Percentiles rank a stretch among this genome's conserved stretches.
Evolutionary conservation across 2,113 vertebrate species (phyloP).

Genomic region (Benitochromis conjunctus): DNA sequence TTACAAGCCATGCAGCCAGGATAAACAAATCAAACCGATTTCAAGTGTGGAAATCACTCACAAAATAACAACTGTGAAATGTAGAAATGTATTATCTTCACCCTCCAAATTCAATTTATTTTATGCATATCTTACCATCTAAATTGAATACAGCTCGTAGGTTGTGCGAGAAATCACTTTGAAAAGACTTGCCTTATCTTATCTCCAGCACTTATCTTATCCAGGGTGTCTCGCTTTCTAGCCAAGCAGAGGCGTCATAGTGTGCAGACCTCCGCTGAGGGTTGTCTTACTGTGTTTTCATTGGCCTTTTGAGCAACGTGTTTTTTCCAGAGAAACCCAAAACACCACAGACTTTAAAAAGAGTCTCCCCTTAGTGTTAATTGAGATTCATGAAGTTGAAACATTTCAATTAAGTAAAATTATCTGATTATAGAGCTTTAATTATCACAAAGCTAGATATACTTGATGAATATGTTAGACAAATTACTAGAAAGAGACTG

Average conservation of each 20-base stretch:
- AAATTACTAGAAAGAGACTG: slow-evolving; percentile 56
- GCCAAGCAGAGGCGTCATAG: slow-evolving; percentile 45
- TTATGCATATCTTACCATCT: slow-evolving; percentile 74
- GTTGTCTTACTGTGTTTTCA: slow-evolving; percentile 24
- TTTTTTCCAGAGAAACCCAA: slow-evolving; percentile 1
- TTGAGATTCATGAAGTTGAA: slow-evolving; percentile 63
- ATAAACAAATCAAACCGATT: slow-evolving; percentile 60
- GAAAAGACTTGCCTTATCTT: slow-evolving; percentile 65
- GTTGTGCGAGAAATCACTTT: slow-evolving; percentile 70
- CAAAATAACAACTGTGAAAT: slow-evolving; percentile 61
- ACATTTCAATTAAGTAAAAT: slow-evolving; percentile 68
- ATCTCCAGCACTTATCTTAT: slow-evolving; percentile 67
- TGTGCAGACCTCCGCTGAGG: slow-evolving; percentile 14
- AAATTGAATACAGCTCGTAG: slow-evolving; percentile 75
- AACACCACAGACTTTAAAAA: slow-evolving; percentile 39
- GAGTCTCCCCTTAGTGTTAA: slow-evolving; percentile 50
- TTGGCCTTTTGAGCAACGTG: not conserved
- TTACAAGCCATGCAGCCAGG: slow-evolving; percentile 21
- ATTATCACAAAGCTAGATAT: slow-evolving; percentile 53
- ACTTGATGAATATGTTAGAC: slow-evolving; percentile 50
- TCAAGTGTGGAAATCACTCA: slow-evolving; percentile 55
- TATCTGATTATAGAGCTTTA: slow-evolving; percentile 68
- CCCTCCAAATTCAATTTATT: slow-evolving; percentile 69
- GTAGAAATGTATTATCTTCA: slow-evolving; percentile 63
- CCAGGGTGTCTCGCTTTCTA: slow-evolving; percentile 63